Evolutionary conservation across 1,140 invertebrate genomes (phyloP).

Genomic region (Propsilocerus akamusi): DNA sequence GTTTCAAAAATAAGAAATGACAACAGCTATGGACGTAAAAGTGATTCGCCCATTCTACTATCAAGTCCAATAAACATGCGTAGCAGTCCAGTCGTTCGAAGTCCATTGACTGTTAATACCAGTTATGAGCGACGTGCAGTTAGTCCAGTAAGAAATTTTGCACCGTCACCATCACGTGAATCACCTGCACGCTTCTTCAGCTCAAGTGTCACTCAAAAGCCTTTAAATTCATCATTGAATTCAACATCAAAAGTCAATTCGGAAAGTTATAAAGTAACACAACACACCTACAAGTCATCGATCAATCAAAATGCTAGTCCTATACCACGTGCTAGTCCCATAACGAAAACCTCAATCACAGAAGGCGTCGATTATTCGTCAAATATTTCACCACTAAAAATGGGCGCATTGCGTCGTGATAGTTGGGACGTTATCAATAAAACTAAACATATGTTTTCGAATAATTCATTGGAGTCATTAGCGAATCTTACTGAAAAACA

Average conservation of each 20-base stretch:
- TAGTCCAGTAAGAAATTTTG: slow-evolving; percentile 19
- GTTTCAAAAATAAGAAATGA: background rate
- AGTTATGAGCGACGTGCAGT: slow-evolving; percentile 15
- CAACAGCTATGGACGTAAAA: slow-evolving; percentile 11
- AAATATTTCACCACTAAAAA: slow-evolving; percentile 46
- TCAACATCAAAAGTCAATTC: background rate
- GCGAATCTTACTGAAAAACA: slow-evolving; percentile 40
- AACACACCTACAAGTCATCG: slow-evolving; percentile 17
- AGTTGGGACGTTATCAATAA: slow-evolving; percentile 69
- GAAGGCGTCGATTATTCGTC: slow-evolving; percentile 43
- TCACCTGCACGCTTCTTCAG: slow-evolving; percentile 14
- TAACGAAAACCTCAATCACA: slow-evolving; percentile 14
- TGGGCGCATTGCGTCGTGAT: slow-evolving; percentile 39
- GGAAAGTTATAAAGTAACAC: background rate
- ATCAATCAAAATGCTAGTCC: slow-evolving; percentile 19
- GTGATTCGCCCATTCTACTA: slow-evolving; percentile 12
- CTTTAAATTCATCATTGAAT: slow-evolving; percentile 8
- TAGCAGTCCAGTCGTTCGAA: slow-evolving; percentile 19
- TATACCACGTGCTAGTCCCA: slow-evolving; percentile 18
- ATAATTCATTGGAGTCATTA: slow-evolving; percentile 40
- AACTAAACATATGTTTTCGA: slow-evolving; percentile 49
- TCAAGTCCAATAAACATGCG: slow-evolving; percentile 12
- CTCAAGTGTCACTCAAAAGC: background rate
- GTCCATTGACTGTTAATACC: slow-evolving; percentile 22
- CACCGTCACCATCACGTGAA: slow-evolving; percentile 19